Percentiles rank a stretch among this genome's conserved stretches.
Conservation (phyloP, 2,888 invertebrate genomes). For the Aleiodes alternator region DNA sequence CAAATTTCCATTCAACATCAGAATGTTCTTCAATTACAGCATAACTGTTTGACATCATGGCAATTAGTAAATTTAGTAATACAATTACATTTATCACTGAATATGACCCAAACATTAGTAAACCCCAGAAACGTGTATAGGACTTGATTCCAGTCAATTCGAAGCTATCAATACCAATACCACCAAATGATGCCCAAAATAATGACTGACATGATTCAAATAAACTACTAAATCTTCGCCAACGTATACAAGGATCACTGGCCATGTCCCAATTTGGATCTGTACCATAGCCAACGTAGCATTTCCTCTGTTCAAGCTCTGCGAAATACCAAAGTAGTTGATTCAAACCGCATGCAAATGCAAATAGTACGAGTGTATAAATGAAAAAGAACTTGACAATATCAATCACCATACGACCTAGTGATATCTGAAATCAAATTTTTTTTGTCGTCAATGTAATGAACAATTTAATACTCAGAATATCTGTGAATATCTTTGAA, state of each 20-base stretch:
- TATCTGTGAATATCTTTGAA: too few species aligned
- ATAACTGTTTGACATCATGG: constrained; percentile 99
- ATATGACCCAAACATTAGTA: constrained; percentile 97
- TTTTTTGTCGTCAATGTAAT: too few species aligned
- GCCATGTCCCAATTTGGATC: constrained; percentile 87
- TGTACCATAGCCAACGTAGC: constrained; percentile 82
- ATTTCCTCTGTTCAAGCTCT: constrained; percentile 88
- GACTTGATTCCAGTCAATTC: constrained; percentile 90
- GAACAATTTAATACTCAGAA: too few species aligned
- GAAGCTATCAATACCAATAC: constrained; percentile 92
- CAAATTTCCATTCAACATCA: constrained; percentile 98
- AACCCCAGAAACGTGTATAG: constrained; percentile 95
- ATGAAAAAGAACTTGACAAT: constrained; percentile 96
- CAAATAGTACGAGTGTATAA: constrained; percentile 90
- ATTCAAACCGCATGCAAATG: constrained; percentile 94
- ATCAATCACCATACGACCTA: constrained; percentile 92
- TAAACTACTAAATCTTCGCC: constrained; percentile 86
- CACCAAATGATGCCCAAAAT: constrained; percentile 97
- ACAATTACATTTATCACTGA: constrained; percentile 97
- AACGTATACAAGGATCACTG: constrained; percentile 88
- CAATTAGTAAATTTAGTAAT: constrained; percentile 93
- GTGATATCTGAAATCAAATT: constrained; percentile 88
- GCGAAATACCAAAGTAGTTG: constrained; percentile 97
- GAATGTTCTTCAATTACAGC: constrained; percentile 95
- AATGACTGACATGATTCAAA: constrained; percentile 96